phyloP scores from a whole-genome alignment of 2,113 vertebrate genomes.

The Mellivora capensis region DNA sequence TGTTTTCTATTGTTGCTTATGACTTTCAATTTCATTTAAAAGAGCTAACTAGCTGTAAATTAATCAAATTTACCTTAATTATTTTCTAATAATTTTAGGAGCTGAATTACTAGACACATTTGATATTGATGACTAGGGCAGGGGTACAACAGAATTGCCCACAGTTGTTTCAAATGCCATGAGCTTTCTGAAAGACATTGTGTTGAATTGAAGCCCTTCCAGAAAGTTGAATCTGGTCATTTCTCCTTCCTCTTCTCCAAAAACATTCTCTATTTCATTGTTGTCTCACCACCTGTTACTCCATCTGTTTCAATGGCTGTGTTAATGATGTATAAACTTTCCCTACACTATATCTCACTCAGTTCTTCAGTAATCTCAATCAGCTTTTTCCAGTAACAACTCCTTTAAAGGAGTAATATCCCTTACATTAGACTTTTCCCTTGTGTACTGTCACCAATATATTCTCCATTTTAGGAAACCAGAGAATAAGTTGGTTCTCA shows the following conservation, averaged over 20 bases:
- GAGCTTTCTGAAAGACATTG: background rate
- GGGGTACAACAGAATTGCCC: background rate
- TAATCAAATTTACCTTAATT: background rate
- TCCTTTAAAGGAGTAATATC: background rate
- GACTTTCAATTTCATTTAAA: background rate
- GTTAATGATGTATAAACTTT: constrained; percentile 53
- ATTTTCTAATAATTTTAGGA: background rate
- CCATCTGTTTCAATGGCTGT: constrained; percentile 34
- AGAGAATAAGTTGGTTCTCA: background rate
- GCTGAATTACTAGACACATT: background rate
- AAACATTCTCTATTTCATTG: constrained; percentile 16
- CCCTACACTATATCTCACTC: background rate
- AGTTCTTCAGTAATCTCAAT: no score
- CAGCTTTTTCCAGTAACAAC: background rate
- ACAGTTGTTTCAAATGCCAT: constrained; percentile 44
- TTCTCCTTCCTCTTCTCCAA: constrained; percentile 33
- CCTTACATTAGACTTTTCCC: background rate
- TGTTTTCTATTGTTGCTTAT: background rate
- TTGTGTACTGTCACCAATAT: background rate
- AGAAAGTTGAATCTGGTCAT: constrained; percentile 52
- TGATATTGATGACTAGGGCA: background rate
- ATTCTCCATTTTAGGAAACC: background rate
- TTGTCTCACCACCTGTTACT: constrained; percentile 71
- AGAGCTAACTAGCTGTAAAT: background rate
- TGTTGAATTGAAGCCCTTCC: constrained; percentile 62